Percentiles rank a stretch among this genome's conserved stretches.
These are phyloP conservation scores for Zaprionus vittiger DNA, from an alignment of 1,140 invertebrate species.

Conservation along the genomic window DNA sequence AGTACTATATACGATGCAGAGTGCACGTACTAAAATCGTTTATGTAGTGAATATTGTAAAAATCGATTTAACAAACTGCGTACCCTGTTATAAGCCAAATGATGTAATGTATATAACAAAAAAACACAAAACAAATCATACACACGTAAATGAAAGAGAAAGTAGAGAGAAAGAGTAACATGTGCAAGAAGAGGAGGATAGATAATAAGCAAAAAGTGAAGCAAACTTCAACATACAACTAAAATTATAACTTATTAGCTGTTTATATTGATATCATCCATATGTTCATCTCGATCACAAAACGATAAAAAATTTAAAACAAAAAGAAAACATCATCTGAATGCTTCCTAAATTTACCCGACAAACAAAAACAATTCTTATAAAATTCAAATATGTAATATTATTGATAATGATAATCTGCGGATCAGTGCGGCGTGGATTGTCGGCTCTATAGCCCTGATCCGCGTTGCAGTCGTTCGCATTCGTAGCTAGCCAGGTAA, in stretches of 20 bases:
- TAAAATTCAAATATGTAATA: constrained; percentile 19
- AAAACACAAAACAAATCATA: background rate
- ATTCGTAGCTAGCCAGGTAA: constrained; percentile 66
- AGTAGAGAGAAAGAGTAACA: background rate
- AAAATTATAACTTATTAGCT: constrained; percentile 36
- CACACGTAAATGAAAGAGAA: background rate
- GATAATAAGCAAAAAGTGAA: constrained; percentile 26
- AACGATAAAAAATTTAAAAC: constrained; percentile 10
- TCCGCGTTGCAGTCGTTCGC: constrained; percentile 26
- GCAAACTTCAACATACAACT: constrained; percentile 13
- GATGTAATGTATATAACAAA: constrained; percentile 36
- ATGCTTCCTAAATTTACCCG: constrained; percentile 27
- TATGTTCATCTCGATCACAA: constrained; percentile 15
- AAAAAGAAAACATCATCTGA: constrained; percentile 28
- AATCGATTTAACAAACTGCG: constrained; percentile 25
- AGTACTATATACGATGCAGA: background rate
- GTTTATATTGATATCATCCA: constrained; percentile 37
- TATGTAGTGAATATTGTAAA: constrained; percentile 36
- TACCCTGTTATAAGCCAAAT: constrained; percentile 41
- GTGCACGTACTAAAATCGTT: constrained; percentile 5
- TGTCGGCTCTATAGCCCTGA: background rate
- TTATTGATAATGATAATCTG: constrained; percentile 20
- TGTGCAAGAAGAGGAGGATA: background rate
- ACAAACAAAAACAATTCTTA: background rate
- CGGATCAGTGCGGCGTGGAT: constrained; percentile 14